phyloP scores from a whole-genome alignment of 2,888 invertebrate genomes.

The Mimachlamys varia region DNA sequence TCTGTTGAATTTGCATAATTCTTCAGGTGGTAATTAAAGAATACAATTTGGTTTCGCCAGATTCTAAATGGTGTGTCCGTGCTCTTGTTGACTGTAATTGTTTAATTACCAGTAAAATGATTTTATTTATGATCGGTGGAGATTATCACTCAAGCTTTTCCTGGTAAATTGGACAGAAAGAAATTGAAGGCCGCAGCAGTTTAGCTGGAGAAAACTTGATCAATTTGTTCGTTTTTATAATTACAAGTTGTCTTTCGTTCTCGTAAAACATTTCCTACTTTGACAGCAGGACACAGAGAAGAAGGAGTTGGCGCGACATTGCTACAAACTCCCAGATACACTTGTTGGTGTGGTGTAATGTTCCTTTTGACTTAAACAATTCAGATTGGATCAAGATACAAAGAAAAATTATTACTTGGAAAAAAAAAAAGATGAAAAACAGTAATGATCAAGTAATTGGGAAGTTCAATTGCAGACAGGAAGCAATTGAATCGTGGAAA shows the following conservation, averaged over 20 bases:
- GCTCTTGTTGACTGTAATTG: not conserved
- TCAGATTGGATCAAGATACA: not conserved
- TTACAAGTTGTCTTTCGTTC: not conserved
- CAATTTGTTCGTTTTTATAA: conserved; percentile 11
- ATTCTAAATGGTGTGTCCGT: not conserved
- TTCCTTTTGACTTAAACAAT: conserved; percentile 8
- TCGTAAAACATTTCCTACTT: not conserved
- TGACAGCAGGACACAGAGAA: not conserved
- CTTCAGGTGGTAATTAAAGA: not conserved
- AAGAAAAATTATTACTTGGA: not conserved
- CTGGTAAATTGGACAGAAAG: conserved; percentile 23
- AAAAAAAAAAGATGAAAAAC: not conserved
- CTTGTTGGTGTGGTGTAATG: not conserved
- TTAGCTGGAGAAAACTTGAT: conserved; percentile 23
- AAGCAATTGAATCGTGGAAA: conserved; percentile 15
- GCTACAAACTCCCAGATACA: not conserved
- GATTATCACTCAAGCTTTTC: conserved; percentile 28
- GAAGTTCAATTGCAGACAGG: conserved; percentile 23
- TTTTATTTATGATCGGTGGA: conserved; percentile 5
- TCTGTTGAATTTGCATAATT: not conserved
- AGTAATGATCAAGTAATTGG: conserved; percentile 26
- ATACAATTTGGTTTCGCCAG: not conserved
- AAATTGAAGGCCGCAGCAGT: not conserved
- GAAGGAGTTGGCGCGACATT: not conserved
- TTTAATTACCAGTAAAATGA: not conserved